Evolutionary conservation across 2,113 vertebrate species (phyloP), one percentile per base, ranked within the genome.

Genomic region (Pachypanchax playfairii): DNA sequence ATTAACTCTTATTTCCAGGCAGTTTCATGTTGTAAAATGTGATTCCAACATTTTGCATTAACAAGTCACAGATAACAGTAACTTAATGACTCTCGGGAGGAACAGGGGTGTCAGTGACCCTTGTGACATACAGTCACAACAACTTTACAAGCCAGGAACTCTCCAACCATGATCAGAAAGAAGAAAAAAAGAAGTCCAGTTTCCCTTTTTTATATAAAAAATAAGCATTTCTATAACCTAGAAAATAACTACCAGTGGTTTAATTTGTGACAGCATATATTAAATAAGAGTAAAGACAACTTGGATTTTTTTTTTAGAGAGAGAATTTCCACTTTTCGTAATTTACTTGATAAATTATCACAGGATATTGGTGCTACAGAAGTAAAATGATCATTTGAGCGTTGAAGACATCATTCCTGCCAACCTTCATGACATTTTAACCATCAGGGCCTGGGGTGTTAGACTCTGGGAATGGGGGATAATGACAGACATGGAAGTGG

Each of bases 351-450:
- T 5, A 18, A 36, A 49, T 56, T 58, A 71, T 77, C 61, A 78
- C 62, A 66, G 49, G 48, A 57, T 55, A 35, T 79, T 65, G 60
- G 38, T 0, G 20, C 48, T 9, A 7, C 41, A 50, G n/a, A 59
- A 47, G 50, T 70, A 50, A 48, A 75, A 65, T 42, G n/a, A 38
- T 60, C 33, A 54, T 77, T 70, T 59, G 29, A 35, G 44, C 53
- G 62, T 47, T 47, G 43, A 75, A 61, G 48, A 55, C 50, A 56
- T 79, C 31, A 62, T 65, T 67, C 70, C 73, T 38, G 35, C 56
- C 76, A 68, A 73, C 79, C 71, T 63, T 65, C 49, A 65, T 87
- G 79, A 85, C 71, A 85, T 80, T 82, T 82, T 50, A 22, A 59
- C 56, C 53, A 58, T 68, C 62, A 31, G 50, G 57, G 48, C 72